Conservation (phyloP, 2,797 vertebrate genomes). For the Sebastolobus altivelis region DNA sequence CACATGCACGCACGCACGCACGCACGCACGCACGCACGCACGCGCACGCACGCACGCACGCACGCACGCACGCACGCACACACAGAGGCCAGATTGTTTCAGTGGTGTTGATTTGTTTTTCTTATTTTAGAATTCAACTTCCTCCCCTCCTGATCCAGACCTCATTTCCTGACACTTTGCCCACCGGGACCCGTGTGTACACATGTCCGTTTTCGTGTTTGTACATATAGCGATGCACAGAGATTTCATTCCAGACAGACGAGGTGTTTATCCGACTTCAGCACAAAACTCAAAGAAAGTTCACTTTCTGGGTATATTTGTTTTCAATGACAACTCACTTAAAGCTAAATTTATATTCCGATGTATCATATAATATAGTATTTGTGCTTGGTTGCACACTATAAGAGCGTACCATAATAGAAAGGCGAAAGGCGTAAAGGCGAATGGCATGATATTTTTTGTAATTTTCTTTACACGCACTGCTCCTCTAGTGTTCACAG, state of each 20-base stretch:
- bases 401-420: not conserved
- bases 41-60: slow-evolving; percentile 22
- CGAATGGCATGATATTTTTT: not conserved
- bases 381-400: not conserved
- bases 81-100: slow-evolving; percentile 37
- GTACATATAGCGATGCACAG: slow-evolving; percentile 15
- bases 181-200: slow-evolving; percentile 43
- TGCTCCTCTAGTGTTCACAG: not conserved
- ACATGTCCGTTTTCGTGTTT: slow-evolving; percentile 10
- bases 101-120: slow-evolving; percentile 73
- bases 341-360: not conserved
- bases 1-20: not conserved
- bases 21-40: slow-evolving; percentile 5
- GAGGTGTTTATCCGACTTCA: slow-evolving; percentile 18
- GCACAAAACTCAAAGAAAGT: slow-evolving; percentile 15
- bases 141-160: slow-evolving; percentile 61
- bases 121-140: slow-evolving; percentile 71
- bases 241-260: slow-evolving; percentile 35
- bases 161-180: slow-evolving; percentile 74
- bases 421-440: not conserved
- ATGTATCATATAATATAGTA: not conserved
- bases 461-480: not conserved
- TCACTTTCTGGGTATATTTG: not conserved
- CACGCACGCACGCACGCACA: slow-evolving; percentile 10
- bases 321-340: not conserved